Evolutionary conservation across 2,797 vertebrate species (phyloP), one percentile per base, ranked within the genome.

Genomic region (Notoglanidium macrostoma): DNA sequence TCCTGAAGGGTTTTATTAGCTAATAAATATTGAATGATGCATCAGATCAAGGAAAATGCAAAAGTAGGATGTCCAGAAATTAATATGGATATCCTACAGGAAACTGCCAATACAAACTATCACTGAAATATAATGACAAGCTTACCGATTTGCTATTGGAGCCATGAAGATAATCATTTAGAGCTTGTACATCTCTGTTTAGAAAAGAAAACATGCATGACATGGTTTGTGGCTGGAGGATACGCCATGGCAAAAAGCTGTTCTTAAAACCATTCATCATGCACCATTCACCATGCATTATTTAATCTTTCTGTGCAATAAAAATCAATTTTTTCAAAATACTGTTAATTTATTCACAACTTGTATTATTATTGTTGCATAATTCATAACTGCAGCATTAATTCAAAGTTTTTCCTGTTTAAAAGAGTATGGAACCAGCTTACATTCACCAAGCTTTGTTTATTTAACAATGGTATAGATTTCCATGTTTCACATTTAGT

Each of bases 161-260:
- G 95, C 98, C 98, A 93, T 99, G 98, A 87, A 99, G 97, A 95
- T 98, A 99, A 93, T 98, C 98, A 94, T 99, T 99, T 93, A 99
- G 90, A 26, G 98, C 98, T 93, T 99, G 98, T 90, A 98, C 97
- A 95, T 99, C 98, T 95, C 98, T 99, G 93, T 90, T 63, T 54
- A 21, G 0, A 84, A 85, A 87, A 87, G 26, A 63, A 23, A 26
- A 76, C 35, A 35, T 73, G 19, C 11, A 51, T 40, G 35, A 26
- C 2, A 54, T 68, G 4, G 26, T 49, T 7, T 35, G 40, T 68
- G 46, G 17, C 10, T 32, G 23, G 2, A 54, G 19, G 49, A 83
- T 35, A 70, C 0, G 0, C 26, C 11, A 68, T 10, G 67, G 26
- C 46, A 19, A 49, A 82, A 49, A 81, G 4, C 3, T 35, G 17